Conservation (phyloP, 2,797 vertebrate genomes). For the Sylvia borin region DNA sequence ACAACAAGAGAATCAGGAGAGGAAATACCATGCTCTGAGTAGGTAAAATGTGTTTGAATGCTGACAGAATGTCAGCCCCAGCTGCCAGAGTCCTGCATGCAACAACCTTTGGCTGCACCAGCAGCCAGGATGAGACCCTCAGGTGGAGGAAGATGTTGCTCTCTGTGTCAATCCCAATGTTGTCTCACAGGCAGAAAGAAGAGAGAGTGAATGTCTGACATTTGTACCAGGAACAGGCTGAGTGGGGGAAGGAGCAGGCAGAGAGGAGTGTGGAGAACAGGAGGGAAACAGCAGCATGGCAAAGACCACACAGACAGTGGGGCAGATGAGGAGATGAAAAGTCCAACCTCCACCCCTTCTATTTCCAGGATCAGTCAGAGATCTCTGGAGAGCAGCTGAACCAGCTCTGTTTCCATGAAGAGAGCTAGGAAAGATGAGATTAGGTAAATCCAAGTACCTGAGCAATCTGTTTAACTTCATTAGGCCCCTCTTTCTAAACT, state of each 20-base stretch:
- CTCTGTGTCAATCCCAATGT: background rate
- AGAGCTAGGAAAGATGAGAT: conserved; percentile 24
- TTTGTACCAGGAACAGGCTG: background rate
- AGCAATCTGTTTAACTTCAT: conserved; percentile 20
- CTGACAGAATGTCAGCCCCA: background rate
- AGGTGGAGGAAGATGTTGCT: background rate
- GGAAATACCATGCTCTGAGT: background rate
- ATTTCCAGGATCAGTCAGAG: background rate
- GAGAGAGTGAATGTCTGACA: background rate
- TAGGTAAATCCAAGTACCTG: conserved; percentile 9
- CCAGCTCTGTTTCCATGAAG: background rate
- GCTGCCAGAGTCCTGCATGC: background rate
- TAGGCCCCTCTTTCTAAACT: background rate
- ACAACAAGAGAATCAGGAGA: background rate
- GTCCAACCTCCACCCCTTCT: background rate
- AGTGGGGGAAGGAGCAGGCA: background rate
- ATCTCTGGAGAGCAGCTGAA: background rate
- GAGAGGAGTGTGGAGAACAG: background rate
- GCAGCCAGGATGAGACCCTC: background rate
- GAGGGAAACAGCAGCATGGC: background rate
- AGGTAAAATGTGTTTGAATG: background rate
- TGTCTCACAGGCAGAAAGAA: background rate
- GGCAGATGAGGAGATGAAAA: background rate
- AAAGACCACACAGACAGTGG: background rate
- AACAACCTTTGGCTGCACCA: background rate